A percentile compares a stretch with the other conserved stretches of the same genome.
Conservation (phyloP, 1,140 invertebrate genomes). For the Apis laboriosa region DNA sequence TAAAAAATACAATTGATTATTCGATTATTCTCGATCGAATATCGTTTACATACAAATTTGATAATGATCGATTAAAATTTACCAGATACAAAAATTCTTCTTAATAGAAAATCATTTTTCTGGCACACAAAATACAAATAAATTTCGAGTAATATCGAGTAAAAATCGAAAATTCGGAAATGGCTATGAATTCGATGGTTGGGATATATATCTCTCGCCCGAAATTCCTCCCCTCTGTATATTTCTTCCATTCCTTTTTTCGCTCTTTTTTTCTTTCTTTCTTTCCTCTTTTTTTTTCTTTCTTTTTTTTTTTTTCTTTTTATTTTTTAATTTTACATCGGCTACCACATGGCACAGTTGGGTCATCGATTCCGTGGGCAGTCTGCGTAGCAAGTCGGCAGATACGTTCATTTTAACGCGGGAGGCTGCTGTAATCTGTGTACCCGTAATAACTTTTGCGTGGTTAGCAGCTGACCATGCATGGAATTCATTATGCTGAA, state of each 20-base stretch:
- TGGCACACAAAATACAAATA: not conserved
- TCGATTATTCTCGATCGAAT: too few species aligned
- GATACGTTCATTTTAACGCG: conserved; percentile 54
- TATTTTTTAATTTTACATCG: conserved; percentile 24
- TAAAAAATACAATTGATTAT: too few species aligned
- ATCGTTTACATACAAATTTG: too few species aligned
- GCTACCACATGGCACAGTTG: conserved; percentile 19
- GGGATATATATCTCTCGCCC: not conserved
- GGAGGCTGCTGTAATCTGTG: conserved; percentile 62
- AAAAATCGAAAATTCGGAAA: not conserved
- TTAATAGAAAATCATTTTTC: too few species aligned
- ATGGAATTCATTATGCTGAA: conserved; percentile 68
- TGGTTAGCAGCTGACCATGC: conserved; percentile 68
- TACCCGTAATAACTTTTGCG: conserved; percentile 68
- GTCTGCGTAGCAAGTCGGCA: conserved; percentile 57
- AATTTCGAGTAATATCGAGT: not conserved
- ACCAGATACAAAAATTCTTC: too few species aligned
- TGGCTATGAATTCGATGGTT: not conserved
- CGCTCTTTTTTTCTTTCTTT: not conserved
- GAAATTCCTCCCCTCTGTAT: not conserved
- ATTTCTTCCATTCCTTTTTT: not conserved
- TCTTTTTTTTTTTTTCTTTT: not conserved
- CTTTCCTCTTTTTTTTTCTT: not conserved
- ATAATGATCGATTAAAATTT: too few species aligned
- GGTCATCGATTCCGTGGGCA: conserved; percentile 39